Percentiles rank a stretch among this genome's conserved stretches.
These are phyloP conservation scores for Ceratitis capitata DNA, from an alignment of 1,140 invertebrate genomes.

Conservation along the genomic window DNA sequence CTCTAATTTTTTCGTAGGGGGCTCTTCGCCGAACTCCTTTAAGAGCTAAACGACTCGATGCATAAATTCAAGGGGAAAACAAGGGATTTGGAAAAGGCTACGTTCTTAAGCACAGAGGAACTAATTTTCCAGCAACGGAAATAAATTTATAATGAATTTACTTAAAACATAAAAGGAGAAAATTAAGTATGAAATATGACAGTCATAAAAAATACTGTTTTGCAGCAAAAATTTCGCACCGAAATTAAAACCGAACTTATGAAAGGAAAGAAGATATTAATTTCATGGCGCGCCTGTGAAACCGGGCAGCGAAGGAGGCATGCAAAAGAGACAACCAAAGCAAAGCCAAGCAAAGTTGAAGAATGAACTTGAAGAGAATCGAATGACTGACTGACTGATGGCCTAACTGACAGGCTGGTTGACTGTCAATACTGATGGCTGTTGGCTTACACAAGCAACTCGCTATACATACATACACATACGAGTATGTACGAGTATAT, in stretches of 20 bases:
- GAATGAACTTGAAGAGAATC: slow-evolving; percentile 6
- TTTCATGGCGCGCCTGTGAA: slow-evolving; percentile 31
- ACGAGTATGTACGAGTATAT: not conserved
- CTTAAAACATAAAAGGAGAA: not conserved
- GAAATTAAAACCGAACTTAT: not conserved
- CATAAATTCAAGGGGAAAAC: no score
- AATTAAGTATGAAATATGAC: not conserved
- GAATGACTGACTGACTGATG: not conserved
- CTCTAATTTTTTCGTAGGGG: no score
- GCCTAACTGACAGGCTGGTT: not conserved
- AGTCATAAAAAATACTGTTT: not conserved
- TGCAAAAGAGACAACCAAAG: not conserved
- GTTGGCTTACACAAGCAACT: not conserved
- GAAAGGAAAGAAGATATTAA: slow-evolving; percentile 31
- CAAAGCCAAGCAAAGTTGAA: not conserved
- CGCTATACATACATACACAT: not conserved
- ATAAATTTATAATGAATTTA: not conserved
- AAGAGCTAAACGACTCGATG: no score
- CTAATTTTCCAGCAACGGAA: not conserved
- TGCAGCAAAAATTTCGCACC: not conserved
- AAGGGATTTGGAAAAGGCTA: no score
- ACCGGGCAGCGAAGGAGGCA: not conserved
- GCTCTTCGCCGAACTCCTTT: no score
- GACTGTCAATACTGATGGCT: not conserved
- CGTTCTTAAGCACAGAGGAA: no score